Base-by-base conservation (phyloP, 2,797 vertebrate species). In the Hirundo rustica region DNA sequence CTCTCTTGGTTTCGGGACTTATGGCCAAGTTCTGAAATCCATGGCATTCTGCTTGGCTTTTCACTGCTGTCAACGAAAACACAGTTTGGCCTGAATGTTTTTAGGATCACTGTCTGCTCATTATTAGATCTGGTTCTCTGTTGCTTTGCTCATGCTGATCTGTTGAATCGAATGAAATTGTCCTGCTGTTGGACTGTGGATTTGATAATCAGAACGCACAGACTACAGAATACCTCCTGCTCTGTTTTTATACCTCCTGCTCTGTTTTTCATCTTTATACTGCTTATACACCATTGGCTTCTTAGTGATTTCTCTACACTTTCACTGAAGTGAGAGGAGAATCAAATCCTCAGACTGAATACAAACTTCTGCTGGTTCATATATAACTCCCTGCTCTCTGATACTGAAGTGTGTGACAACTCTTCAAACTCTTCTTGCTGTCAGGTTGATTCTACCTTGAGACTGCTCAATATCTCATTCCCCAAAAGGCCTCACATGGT, bases 201-300 rank as follows among this genome's bases (percentile, higher is more conserved):
- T 84, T 85, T 75, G 21, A 73, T 88, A 81, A 82, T 50, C 45
- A 57, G 55, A 54, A 30, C 13, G 26, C 53, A 48, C 13, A 44
- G 72, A 48, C 34, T 44, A 61, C 22, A 67, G 61, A 84, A 74
- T 53, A 76, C 30, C 57, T 85, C 88, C 67, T 85, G 67, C 74
- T 91, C 61, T 91, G 50, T 51, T 83, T 92, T 89, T 86, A 74
- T 53, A 76, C 30, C 57, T 85, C 88, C 67, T 85, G 67, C 74
- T 91, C 61, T 91, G 50, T 51, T 83, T 92, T 89, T 86, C 36
- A 7, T 81, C 65, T 78, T 78, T 61, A 11, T 68, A 16, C n/a
- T 62, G 3, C 61, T 83, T 74, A 34, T 61, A 74, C 26, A 42
- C 26, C 3, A 1, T 36, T 75, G 57, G 50, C 51, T 89, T 80